Base-by-base conservation (phyloP, 2,113 vertebrate species). In the Cichladusa arquata region DNA sequence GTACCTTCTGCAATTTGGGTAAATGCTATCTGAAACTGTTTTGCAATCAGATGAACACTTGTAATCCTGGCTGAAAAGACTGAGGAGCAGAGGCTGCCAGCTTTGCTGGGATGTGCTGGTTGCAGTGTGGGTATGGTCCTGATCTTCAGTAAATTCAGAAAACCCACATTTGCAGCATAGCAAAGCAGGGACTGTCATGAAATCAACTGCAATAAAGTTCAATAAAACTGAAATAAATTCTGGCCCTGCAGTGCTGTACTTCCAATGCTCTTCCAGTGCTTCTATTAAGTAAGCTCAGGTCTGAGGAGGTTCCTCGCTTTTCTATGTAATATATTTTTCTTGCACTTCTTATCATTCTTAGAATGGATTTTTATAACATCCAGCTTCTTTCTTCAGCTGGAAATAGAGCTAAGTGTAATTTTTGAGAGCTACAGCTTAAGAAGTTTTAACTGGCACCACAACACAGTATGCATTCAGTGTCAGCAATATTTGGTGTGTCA, bases 41-140 rank as follows among this genome's bases (percentile, higher is more conserved):
- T 53, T 56, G 18, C 2, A 1, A 3, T 50, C 0, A 0, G 42
- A 34, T 33, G 38, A 78, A 23, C 12, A 2, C 22, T 78, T 61
- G 11, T n/a, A 20, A 29, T 84, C 33, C 64, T 57, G 51, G 11
- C 28, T 62, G 69, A 19, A 62, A 47, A 71, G 18, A 6, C 31
- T 19, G 56, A 26, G 71, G 34, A 93, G 48, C 36, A 42, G 56
- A 20, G 2, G 1, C 18, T 61, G 22, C n/a, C 67, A 60, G 14
- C 77, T 71, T 42, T 20, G 10, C 42, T 4, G 8, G 72, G 47
- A 23, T 54, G 42, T 54, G 26, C 40, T 60, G n/a, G 3, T 22
- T 66, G 29, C 18, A 66, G 20, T 11, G 51, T 18, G 36, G 33
- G 14, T 57, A 13, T 5, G 3, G 25, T 23, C 47, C 47, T 73